Conservation (phyloP, 2,888 invertebrate species). For the Drosophila ochracea region DNA sequence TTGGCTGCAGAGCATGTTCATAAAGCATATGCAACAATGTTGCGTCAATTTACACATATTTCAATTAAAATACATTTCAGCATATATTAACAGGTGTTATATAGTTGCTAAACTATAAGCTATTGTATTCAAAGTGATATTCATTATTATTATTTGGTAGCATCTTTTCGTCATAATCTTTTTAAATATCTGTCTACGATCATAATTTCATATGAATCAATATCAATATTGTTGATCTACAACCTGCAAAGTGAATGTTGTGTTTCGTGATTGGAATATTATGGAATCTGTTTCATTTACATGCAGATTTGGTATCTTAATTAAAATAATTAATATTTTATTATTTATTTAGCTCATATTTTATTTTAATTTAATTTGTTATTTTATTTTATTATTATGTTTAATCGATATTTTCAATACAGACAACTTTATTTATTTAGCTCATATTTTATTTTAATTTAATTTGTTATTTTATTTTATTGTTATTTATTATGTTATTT, state of each 20-base stretch:
- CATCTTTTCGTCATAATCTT: neutral
- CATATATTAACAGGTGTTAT: neutral
- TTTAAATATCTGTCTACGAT: neutral
- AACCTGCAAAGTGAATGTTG: neutral
- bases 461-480: neutral
- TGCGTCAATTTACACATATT: neutral
- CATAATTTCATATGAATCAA: conserved; percentile 18
- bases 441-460: neutral
- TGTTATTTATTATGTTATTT: too few species aligned
- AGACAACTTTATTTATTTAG: neutral
- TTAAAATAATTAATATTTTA: neutral
- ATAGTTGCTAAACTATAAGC: neutral
- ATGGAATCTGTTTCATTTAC: neutral
- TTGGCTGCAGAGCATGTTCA: conserved; percentile 19
- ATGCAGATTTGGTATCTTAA: neutral
- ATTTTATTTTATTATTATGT: too few species aligned
- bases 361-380: too few species aligned
- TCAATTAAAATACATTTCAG: neutral
- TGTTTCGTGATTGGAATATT: neutral
- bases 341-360: too few species aligned
- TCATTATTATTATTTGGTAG: neutral
- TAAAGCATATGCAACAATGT: conserved; percentile 33
- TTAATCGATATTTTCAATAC: neutral
- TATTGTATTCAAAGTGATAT: neutral
- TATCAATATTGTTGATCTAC: neutral